These are phyloP conservation scores for Molorchus minor DNA, from an alignment of 2,888 invertebrate species.

Conservation along the genomic window DNA sequence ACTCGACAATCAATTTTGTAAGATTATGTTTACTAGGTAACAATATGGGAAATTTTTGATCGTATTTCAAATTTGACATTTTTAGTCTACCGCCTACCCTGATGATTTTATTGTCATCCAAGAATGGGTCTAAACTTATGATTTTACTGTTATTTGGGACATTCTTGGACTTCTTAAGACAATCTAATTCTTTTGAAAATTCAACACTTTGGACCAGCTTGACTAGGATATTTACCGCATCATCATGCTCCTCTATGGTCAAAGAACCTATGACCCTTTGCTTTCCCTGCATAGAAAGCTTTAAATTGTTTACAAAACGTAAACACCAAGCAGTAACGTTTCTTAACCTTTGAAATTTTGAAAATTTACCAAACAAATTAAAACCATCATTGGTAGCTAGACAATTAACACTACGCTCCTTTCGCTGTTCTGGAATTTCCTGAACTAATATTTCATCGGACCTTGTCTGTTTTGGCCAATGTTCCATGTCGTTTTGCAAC, in stretches of 20 bases:
- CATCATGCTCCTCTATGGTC: background rate
- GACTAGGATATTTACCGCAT: background rate
- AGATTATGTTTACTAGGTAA: conserved; percentile 25
- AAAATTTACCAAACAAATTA: too few relatives aligned
- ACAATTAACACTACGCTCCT: too few relatives aligned
- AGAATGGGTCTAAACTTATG: conserved; percentile 17
- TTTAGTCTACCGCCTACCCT: conserved; percentile 32
- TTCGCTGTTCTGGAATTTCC: too few relatives aligned
- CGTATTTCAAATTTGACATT: conserved; percentile 21
- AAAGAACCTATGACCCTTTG: background rate
- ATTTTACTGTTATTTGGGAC: conserved; percentile 6
- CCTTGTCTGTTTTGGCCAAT: too few relatives aligned
- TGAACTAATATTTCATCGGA: too few relatives aligned
- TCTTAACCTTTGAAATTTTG: too few relatives aligned
- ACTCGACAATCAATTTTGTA: conserved; percentile 24
- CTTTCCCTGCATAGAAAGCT: background rate
- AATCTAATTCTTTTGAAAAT: background rate
- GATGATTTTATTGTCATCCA: conserved; percentile 13
- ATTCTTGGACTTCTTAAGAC: background rate
- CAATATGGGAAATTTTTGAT: conserved; percentile 32
- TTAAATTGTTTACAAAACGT: background rate
- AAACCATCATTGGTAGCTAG: too few relatives aligned
- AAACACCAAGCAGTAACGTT: background rate
- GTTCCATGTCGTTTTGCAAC: too few relatives aligned
- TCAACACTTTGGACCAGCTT: background rate